Percentiles rank a stretch among this genome's conserved stretches.
These are phyloP conservation scores for Philotrypesis tridentata DNA, from an alignment of 1,140 invertebrate species.

Conservation along the genomic window DNA sequence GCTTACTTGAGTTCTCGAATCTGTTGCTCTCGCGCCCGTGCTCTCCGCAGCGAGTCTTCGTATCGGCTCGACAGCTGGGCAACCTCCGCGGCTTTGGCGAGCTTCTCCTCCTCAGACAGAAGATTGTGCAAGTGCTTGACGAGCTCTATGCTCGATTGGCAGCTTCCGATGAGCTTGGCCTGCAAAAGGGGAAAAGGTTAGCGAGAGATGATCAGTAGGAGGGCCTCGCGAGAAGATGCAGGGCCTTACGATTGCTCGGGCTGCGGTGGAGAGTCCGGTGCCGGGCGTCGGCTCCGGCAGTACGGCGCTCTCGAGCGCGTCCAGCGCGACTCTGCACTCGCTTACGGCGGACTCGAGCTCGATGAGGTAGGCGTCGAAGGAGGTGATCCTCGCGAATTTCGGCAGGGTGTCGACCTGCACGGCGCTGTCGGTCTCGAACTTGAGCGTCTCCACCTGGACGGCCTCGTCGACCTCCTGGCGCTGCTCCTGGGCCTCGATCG, in stretches of 20 bases:
- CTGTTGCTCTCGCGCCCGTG: constrained; percentile 83
- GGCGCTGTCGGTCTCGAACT: constrained; percentile 82
- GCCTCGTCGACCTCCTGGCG: constrained; percentile 75
- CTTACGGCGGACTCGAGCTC: constrained; percentile 81
- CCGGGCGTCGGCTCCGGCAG: constrained; percentile 73
- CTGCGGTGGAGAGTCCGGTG: constrained; percentile 73
- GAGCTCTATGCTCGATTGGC: constrained; percentile 84
- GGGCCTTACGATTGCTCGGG: constrained; percentile 74
- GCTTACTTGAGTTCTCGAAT: constrained; percentile 82
- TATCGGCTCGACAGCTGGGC: constrained; percentile 79
- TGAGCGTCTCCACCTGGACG: constrained; percentile 83
- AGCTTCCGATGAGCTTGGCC: constrained; percentile 80
- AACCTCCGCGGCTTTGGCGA: constrained; percentile 80
- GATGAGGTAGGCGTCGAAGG: constrained; percentile 85
- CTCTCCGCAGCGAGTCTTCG: constrained; percentile 80
- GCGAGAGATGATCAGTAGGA: too few relatives aligned
- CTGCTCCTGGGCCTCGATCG: constrained; percentile 72
- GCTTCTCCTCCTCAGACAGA: constrained; percentile 83
- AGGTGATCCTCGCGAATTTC: constrained; percentile 79
- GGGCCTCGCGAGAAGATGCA: too few relatives aligned
- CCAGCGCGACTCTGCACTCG: constrained; percentile 77
- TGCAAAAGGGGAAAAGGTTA: constrained; percentile 56
- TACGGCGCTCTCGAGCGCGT: constrained; percentile 75
- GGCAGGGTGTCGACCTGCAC: constrained; percentile 86
- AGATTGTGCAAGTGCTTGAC: constrained; percentile 85